Evolutionary conservation across 2,888 invertebrate genomes (phyloP), one percentile per base, ranked within the genome.

Genomic region (Leptothorax acervorum): DNA sequence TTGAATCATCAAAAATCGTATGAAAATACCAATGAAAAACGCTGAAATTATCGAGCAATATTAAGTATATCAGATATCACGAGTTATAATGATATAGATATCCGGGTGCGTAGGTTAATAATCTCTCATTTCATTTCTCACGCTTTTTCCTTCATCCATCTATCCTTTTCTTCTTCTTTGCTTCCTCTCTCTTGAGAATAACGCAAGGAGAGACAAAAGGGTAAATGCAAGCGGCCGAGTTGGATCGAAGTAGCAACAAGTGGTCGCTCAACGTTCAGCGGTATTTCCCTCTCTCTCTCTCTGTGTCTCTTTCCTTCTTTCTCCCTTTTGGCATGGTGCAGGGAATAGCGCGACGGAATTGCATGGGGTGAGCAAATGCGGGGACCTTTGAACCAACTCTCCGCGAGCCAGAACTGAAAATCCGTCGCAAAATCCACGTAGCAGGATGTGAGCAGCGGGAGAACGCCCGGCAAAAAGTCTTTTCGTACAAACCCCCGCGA

Each of bases 211-310:
- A 73, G 81, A 76, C 84, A 85, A 86, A 75, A 71, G 73, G 63
- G 70, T 39, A 62, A 73, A 73, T 65, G 73, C 74, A 83, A 85
- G 53, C 57, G 73, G 84, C 71, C 85, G 86, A 68, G 87, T 85
- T 66, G 90, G 91, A 92, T 91, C 91, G 92, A 93, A 92, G 85
- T 88, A 94, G 94, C 94, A 94, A 94, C 94, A 94, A 94, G 94
- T 94, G 93, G 93, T 88, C 86, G 89, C 88, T 88, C 89, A 88
- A 87, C 84, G 74, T 82, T 85, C 57, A 85, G 75, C 83, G 65
- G 66, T 76, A 53, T 78, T 60, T 18, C n/a, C 2, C 23, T 39
- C 42, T 60, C 48, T 53, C 60, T 42, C 55, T 85, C 83, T 70
- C 79, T 71, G 70, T 76, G 28, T 15, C 35, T 60, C 62, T 70